Conservation (phyloP, 2,888 invertebrate species). For the Aelia acuminata region DNA sequence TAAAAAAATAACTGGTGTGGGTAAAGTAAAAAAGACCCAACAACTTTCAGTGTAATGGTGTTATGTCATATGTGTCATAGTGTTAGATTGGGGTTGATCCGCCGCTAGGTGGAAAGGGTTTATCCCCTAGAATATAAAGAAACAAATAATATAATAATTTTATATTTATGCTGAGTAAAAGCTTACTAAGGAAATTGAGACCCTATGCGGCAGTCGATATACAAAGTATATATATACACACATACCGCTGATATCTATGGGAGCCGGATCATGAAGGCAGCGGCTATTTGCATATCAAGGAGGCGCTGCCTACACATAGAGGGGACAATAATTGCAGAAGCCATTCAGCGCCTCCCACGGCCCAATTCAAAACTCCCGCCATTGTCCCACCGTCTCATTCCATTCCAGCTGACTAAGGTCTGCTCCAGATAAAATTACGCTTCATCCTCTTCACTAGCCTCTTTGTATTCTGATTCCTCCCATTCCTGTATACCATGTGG, state of each 20-base stretch:
- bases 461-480: constrained; percentile 1
- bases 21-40: no score
- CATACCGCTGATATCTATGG: neutral
- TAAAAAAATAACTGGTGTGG: no score
- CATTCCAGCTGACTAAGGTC: constrained; percentile 1
- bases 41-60: no score
- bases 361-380: constrained; percentile 4
- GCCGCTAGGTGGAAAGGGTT: no score
- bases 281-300: constrained; percentile 2
- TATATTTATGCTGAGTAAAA: no score
- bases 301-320: neutral
- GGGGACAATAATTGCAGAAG: constrained; percentile 8
- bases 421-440: neutral
- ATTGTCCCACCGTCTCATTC: constrained; percentile 3
- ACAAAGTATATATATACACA: neutral
- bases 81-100: no score
- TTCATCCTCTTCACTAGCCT: neutral
- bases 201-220: no score
- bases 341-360: neutral
- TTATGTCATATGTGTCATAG: no score
- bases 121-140: no score
- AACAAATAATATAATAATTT: no score
- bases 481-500: neutral
- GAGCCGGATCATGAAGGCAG: neutral
- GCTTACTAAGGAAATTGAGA: no score